These are phyloP conservation scores for Apodemus agrarius DNA, from an alignment of 2,797 vertebrate genomes.

Conservation along the genomic window DNA sequence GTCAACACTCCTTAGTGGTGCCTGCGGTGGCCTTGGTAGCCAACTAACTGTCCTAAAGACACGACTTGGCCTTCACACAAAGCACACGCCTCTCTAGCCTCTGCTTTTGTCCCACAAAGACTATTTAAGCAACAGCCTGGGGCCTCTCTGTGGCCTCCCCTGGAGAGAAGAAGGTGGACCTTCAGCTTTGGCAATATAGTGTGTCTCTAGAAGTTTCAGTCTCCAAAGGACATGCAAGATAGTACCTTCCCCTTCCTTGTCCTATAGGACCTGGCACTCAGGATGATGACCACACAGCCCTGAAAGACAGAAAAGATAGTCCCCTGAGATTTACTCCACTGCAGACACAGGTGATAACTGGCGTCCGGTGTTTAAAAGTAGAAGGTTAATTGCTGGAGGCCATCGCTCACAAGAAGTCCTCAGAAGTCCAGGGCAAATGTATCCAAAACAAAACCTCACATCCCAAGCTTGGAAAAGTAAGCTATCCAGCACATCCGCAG, in stretches of 20 bases:
- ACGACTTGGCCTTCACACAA: neutral
- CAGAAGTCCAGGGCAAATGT: conserved; percentile 44
- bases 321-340: neutral
- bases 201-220: neutral
- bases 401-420: neutral
- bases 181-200: neutral
- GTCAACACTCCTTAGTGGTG: neutral
- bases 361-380: neutral
- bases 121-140: neutral
- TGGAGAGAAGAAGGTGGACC: neutral
- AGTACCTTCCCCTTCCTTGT: neutral
- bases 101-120: neutral
- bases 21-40: neutral
- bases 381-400: neutral
- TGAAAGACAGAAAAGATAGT: neutral
- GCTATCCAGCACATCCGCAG: conserved; percentile 7
- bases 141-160: neutral
- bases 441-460: conserved; percentile 1
- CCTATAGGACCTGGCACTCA: fast-evolving
- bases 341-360: neutral
- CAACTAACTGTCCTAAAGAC: neutral
- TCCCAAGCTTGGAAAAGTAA: conserved; percentile 48
- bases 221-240: neutral
- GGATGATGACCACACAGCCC: neutral
- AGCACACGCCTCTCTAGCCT: neutral